Base-by-base conservation (phyloP, 2,113 vertebrate species). In the Alligator sinensis region DNA sequence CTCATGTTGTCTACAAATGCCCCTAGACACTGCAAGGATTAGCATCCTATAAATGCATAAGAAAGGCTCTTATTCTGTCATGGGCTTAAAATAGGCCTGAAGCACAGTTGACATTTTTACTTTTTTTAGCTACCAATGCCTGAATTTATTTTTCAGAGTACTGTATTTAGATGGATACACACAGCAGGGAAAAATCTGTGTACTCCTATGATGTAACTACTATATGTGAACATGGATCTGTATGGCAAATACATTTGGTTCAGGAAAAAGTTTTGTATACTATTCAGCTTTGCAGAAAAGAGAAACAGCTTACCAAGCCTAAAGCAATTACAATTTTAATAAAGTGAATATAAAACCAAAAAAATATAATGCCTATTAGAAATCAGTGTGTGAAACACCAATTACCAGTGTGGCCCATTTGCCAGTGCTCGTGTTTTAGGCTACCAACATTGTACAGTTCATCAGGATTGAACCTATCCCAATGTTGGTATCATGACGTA, bases 71-170 rank as follows among this genome's bases (percentile, higher is more conserved):
- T 94, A 95, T 96, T 95, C 88, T 63, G 63, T 21, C 11, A 80
- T 8, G 80, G 27, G 38, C 94, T 96, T 92, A 95, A 97, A 96
- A 97, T 95, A 97, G 63, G 58, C 77, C 86, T 86, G 78, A 91
- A 90, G 81, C n/a, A 84, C 93, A 90, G 7, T 82, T 91, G 55
- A 27, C 38, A 3, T 74, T 92, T 90, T 87, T 15, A 58, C 25
- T 27, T 70, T 87, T 87, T 94, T 84, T 94, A 27, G 21, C 34
- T 93, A 38, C 27, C 66, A 59, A 84, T 84, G 60, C 68, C 86
- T 91, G 59, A 55, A 79, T 91, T 89, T 74, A 60, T 94, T 84
- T 59, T 86, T 87, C 57, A 89, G 54, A 58, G n/a, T 91, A 61
- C n/a, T 91, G 18, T 78, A 84, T 80, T 86, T 93, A 91, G 28